Percentiles rank a stretch among this genome's conserved stretches.
These are phyloP conservation scores for Aricia agestis DNA, from an alignment of 1,140 invertebrate genomes.

Conservation along the genomic window DNA sequence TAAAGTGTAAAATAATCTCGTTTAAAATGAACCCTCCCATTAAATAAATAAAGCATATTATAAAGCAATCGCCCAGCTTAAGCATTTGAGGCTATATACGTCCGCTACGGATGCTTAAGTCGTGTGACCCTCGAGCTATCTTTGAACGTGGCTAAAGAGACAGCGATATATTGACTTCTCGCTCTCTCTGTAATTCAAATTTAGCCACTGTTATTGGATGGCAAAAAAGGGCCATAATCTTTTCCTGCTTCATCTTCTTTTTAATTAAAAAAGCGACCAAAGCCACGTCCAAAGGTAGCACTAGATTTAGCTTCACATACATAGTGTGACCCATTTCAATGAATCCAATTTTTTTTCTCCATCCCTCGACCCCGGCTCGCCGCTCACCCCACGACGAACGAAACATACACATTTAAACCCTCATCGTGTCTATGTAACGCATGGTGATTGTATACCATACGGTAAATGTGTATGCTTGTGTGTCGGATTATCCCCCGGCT, in stretches of 20 bases:
- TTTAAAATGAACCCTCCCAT: constrained; percentile 37
- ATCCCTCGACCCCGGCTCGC: constrained; percentile 62
- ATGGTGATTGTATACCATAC: constrained; percentile 55
- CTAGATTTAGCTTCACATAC: constrained; percentile 61
- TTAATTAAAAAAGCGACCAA: not conserved
- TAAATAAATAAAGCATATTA: constrained; percentile 55
- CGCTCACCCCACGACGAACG: constrained; percentile 55
- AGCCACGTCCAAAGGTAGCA: constrained; percentile 20
- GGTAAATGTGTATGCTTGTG: constrained; percentile 68
- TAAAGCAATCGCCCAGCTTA: constrained; percentile 51
- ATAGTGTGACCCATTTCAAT: constrained; percentile 67
- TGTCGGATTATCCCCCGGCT: constrained; percentile 41
- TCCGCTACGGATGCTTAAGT: not conserved
- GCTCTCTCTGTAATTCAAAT: not conserved
- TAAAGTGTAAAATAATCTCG: constrained; percentile 62
- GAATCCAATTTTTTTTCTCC: constrained; percentile 71
- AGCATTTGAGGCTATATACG: constrained; percentile 40
- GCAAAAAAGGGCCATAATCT: not conserved
- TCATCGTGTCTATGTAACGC: constrained; percentile 70
- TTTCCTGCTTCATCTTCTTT: not conserved
- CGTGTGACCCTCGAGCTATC: not conserved
- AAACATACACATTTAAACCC: constrained; percentile 61
- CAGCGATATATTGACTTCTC: not conserved
- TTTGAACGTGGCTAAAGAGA: not conserved
- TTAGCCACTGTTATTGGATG: not conserved